Conservation (phyloP, 2,888 invertebrate genomes). For the Tanypteryx hageni region DNA sequence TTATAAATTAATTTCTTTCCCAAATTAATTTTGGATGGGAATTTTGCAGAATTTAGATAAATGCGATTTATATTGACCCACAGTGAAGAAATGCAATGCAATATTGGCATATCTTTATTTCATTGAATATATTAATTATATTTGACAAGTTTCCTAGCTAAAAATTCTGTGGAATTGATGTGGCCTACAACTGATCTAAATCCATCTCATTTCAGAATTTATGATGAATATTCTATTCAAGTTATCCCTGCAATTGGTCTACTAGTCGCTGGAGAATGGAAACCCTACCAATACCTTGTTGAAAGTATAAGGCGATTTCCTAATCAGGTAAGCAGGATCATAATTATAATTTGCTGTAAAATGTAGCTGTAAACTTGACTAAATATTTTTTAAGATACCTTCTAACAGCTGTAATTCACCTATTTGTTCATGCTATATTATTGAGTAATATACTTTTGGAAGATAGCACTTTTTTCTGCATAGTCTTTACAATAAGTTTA, state of each 20-base stretch:
- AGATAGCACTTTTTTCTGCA: too few relatives aligned
- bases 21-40: too few relatives aligned
- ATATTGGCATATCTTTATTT: too few relatives aligned
- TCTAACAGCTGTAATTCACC: not conserved
- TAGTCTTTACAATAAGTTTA: not conserved
- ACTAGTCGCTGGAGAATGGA: slow-evolving; percentile 94
- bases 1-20: too few relatives aligned
- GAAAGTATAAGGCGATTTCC: slow-evolving; percentile 99
- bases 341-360: slow-evolving; percentile 23
- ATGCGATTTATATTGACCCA: too few relatives aligned
- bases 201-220: slow-evolving; percentile 80
- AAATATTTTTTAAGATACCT: not conserved
- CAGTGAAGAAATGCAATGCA: too few relatives aligned
- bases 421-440: too few relatives aligned
- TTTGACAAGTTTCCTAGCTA: too few relatives aligned
- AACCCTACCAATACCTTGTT: slow-evolving; percentile 97
- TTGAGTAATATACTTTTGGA: not conserved
- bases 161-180: too few relatives aligned
- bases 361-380: too few relatives aligned
- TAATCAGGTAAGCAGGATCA: slow-evolving; percentile 81
- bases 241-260: slow-evolving; percentile 98
- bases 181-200: not conserved
- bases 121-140: too few relatives aligned
- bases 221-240: slow-evolving; percentile 98
- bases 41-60: too few relatives aligned